Conservation (phyloP, 1,140 invertebrate species). For the Micrasema longulum region DNA sequence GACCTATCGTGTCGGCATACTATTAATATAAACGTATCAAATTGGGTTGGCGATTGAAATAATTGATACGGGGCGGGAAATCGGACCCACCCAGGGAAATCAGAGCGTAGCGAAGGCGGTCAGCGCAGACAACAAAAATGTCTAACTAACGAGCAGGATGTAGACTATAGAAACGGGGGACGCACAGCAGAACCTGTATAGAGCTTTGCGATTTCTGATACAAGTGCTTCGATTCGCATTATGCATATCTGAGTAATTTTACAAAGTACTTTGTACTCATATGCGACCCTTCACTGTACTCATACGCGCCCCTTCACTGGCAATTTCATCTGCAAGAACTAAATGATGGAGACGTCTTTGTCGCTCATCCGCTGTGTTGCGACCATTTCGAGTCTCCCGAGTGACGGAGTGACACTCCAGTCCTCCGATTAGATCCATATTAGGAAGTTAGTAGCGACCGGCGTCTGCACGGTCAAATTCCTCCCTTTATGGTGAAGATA, state of each 20-base stretch:
- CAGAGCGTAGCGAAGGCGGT: constrained; percentile 13
- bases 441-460: constrained; percentile 18
- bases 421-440: constrained; percentile 40
- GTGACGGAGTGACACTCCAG: constrained; percentile 34
- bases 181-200: constrained; percentile 11
- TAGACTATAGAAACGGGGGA: constrained; percentile 1
- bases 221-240: neutral
- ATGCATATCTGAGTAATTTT: no score
- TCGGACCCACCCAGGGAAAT: constrained; percentile 28
- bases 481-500: constrained; percentile 43
- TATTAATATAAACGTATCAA: constrained; percentile 43
- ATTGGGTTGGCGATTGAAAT: constrained; percentile 36
- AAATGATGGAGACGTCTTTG: constrained; percentile 24
- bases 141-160: constrained; percentile 20
- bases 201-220: neutral
- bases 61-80: constrained; percentile 40
- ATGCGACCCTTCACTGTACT: no score
- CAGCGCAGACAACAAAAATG: constrained; percentile 19
- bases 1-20: constrained; percentile 35
- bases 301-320: no score
- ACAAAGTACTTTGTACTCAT: no score
- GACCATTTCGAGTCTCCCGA: constrained; percentile 12
- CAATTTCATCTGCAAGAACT: neutral
- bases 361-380: neutral
- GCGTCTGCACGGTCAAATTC: constrained; percentile 32